Conservation (phyloP, 2,797 vertebrate genomes). For the Pterois miles region DNA sequence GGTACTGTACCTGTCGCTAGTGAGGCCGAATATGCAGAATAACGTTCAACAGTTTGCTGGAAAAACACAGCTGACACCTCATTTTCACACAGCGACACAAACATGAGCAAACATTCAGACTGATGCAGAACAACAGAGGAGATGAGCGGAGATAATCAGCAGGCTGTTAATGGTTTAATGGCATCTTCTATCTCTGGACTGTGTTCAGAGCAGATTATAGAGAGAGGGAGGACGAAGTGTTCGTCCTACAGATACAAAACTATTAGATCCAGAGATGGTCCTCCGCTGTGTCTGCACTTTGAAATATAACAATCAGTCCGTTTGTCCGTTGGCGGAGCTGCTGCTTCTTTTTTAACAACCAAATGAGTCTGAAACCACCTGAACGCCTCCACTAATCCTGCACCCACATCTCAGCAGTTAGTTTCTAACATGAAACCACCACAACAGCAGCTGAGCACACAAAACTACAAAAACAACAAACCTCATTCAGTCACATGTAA, state of each 20-base stretch:
- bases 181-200: constrained; percentile 22
- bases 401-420: constrained; percentile 51
- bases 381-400: constrained; percentile 52
- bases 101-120: neutral
- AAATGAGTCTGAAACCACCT: constrained; percentile 24
- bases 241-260: neutral
- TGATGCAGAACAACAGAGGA: constrained; percentile 7
- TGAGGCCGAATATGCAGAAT: neutral
- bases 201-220: constrained; percentile 23
- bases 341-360: constrained; percentile 3
- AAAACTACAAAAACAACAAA: neutral
- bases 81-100: neutral
- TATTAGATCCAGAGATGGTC: constrained; percentile 10
- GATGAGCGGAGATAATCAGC: constrained; percentile 40
- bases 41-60: too few species aligned
- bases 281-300: neutral
- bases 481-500: neutral
- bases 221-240: neutral
- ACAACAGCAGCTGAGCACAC: constrained; percentile 19
- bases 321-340: neutral
- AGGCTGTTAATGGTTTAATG: constrained; percentile 47
- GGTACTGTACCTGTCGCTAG: fast-evolving
- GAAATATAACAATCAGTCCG: neutral
- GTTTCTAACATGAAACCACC: constrained; percentile 42
- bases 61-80: neutral